phyloP scores from a whole-genome alignment of 2,113 vertebrate genomes.

The Hassar affinis region DNA sequence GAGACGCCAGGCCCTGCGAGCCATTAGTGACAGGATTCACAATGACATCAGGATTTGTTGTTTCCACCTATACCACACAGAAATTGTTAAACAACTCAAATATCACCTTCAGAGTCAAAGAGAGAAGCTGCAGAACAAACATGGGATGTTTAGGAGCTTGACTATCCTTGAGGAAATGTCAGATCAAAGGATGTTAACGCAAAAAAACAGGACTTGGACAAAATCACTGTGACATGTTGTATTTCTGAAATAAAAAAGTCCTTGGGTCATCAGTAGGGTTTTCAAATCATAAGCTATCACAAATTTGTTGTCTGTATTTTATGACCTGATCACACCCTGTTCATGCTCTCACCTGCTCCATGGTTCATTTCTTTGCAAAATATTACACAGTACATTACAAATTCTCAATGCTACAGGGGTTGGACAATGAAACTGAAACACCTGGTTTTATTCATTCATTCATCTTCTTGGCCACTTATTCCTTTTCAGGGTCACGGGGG shows the following conservation, averaged over 20 bases:
- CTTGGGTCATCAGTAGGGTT: neutral
- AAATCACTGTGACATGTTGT: conserved; percentile 29
- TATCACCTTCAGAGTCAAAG: conserved; percentile 3
- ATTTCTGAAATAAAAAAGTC: conserved; percentile 18
- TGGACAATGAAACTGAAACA: no score
- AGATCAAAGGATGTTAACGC: conserved; percentile 21
- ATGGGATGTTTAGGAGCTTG: conserved; percentile 8
- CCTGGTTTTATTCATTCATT: no score
- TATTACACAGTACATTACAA: no score
- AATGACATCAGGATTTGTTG: conserved; percentile 37
- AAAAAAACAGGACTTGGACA: conserved; percentile 1
- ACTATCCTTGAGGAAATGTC: conserved; percentile 33
- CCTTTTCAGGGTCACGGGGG: no score
- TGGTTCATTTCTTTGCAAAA: neutral
- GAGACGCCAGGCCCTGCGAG: conserved; percentile 14
- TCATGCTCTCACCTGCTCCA: neutral
- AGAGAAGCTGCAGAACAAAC: conserved; percentile 20
- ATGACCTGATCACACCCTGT: neutral
- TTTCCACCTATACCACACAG: conserved; percentile 11
- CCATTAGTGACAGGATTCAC: conserved; percentile 19
- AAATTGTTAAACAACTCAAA: conserved; percentile 15
- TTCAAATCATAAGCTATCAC: neutral
- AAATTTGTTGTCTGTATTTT: neutral
- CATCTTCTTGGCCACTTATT: no score
- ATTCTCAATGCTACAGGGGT: no score